A percentile compares a stretch with the other conserved stretches of the same genome.
These are phyloP conservation scores for Pseudomyrmex gracilis DNA, from an alignment of 1,140 invertebrate species.

Conservation along the genomic window DNA sequence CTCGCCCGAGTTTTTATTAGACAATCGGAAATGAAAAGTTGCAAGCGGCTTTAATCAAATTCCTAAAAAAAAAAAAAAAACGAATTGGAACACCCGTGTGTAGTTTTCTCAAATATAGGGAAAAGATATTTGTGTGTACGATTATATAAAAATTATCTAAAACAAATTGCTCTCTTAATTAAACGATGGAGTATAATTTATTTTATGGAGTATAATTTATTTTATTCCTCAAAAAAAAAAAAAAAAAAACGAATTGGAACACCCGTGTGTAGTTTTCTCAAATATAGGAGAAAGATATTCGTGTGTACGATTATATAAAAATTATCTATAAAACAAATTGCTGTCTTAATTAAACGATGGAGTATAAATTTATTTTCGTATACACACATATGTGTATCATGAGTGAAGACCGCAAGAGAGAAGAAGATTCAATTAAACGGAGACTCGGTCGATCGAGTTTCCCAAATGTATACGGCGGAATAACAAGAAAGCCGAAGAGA, in stretches of 20 bases:
- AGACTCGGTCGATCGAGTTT: not conserved
- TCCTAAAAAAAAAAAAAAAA: not conserved
- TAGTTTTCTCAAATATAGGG: not conserved
- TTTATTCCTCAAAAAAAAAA: constrained; percentile 3
- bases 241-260: not conserved
- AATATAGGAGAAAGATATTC: not conserved
- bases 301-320: constrained; percentile 3
- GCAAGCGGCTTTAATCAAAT: constrained; percentile 22
- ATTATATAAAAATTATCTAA: not conserved
- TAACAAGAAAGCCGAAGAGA: constrained; percentile 35
- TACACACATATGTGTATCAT: not conserved
- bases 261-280: not conserved
- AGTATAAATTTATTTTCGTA: too few species aligned
- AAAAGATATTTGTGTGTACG: not conserved
- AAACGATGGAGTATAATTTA: too few species aligned
- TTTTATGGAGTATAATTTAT: too few species aligned
- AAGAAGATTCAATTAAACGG: constrained; percentile 23
- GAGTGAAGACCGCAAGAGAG: not conserved
- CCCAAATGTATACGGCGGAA: not conserved
- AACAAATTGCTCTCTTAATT: not conserved
- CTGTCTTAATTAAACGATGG: not conserved
- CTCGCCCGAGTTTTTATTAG: constrained; percentile 21
- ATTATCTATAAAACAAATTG: not conserved
- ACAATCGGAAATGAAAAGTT: constrained; percentile 59
- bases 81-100: not conserved